Percentiles rank a stretch among this genome's conserved stretches.
phyloP scores from a whole-genome alignment of 2,113 vertebrate species.

The Campylomormyrus numenius region DNA sequence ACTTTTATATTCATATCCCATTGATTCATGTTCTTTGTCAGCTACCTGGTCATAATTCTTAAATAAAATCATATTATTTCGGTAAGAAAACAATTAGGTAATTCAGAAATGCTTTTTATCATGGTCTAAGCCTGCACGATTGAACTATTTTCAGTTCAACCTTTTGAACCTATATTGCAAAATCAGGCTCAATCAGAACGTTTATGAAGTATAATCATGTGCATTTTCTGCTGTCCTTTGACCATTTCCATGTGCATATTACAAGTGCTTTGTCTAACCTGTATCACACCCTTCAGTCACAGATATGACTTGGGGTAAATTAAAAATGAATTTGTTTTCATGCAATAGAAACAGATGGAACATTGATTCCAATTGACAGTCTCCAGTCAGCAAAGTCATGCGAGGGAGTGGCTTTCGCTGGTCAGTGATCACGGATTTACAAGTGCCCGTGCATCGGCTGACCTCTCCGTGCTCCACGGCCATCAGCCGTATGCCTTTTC shows the following conservation, averaged over 20 bases:
- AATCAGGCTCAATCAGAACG: not conserved
- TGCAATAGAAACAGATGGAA: slow-evolving; percentile 24
- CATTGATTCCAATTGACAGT: slow-evolving; percentile 27
- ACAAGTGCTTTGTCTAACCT: slow-evolving; percentile 12
- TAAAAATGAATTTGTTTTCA: slow-evolving; percentile 4
- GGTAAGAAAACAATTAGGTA: not conserved
- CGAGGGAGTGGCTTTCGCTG: slow-evolving; percentile 15
- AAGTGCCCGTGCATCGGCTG: not conserved
- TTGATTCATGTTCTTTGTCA: not conserved
- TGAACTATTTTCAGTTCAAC: not conserved
- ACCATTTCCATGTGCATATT: not conserved
- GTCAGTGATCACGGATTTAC: not conserved
- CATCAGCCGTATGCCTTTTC: not conserved
- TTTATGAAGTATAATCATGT: not conserved
- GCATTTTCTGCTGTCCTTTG: not conserved
- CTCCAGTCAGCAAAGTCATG: slow-evolving; percentile 8
- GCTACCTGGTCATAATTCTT: not conserved
- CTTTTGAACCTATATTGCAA: not conserved
- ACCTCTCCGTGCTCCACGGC: not conserved
- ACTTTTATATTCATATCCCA: not conserved
- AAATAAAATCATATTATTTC: not conserved
- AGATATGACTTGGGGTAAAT: not conserved
- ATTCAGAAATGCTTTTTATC: not conserved
- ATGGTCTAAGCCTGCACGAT: not conserved
- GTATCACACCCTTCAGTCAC: not conserved